Evolutionary conservation across 2,797 vertebrate species (phyloP).

Genomic region (Esox lucius): DNA sequence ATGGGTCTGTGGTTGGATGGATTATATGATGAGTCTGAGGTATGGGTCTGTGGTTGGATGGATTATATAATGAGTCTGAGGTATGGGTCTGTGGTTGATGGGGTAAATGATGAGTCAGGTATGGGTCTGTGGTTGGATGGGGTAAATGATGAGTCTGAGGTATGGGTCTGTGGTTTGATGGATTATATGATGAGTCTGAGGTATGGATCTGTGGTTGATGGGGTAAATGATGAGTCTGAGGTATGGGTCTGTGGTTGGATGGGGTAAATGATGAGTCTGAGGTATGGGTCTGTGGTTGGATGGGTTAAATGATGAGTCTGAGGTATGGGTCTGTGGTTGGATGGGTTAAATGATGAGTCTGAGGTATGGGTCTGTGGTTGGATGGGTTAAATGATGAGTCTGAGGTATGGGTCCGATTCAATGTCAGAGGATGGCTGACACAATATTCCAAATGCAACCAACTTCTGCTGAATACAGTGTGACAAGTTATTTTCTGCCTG

Average conservation of each 20-base stretch:
- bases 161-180: not conserved
- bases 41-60: not conserved
- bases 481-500: not conserved
- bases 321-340: not conserved
- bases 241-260: not conserved
- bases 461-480: not conserved
- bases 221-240: not conserved
- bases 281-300: not conserved
- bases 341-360: no score
- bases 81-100: not conserved
- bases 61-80: conserved; percentile 22
- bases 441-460: not conserved
- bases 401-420: not conserved
- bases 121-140: no score
- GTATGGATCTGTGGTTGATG: no score
- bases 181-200: no score
- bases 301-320: conserved; percentile 20
- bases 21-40: conserved; percentile 20
- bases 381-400: no score
- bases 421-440: not conserved
- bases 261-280: conserved; percentile 15
- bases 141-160: conserved; percentile 19
- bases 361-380: no score
- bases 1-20: not conserved
- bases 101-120: no score